phyloP scores from a whole-genome alignment of 2,797 vertebrate species.

The Thunnus albacares region DNA sequence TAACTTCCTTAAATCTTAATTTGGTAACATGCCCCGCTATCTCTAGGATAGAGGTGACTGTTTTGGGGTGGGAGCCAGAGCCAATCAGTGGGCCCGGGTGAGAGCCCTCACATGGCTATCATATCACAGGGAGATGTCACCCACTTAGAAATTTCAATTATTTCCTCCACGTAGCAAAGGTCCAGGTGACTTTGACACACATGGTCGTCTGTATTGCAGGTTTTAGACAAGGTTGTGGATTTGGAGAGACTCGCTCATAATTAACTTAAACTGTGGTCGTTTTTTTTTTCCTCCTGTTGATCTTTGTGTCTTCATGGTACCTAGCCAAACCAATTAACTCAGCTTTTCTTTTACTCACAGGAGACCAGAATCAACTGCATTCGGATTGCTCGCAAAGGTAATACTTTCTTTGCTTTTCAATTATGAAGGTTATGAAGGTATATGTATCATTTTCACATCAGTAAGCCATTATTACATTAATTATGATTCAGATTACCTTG shows the following conservation, averaged over 20 bases:
- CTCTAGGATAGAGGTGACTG: conserved; percentile 36
- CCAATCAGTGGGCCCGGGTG: conserved; percentile 22
- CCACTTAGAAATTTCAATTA: conserved; percentile 58
- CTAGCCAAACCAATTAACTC: conserved; percentile 36
- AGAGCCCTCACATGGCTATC: conserved; percentile 36
- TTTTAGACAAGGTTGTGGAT: conserved; percentile 22
- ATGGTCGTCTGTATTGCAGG: background rate
- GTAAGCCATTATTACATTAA: background rate
- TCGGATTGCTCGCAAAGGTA: conserved; percentile 96
- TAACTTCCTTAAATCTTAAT: conserved; percentile 76
- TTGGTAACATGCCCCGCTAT: conserved; percentile 65
- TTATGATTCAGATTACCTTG: background rate
- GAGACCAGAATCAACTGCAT: conserved; percentile 95
- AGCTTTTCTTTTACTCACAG: conserved; percentile 75
- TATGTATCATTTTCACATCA: conserved; percentile 12
- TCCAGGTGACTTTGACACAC: conserved; percentile 55
- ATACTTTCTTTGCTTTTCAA: conserved; percentile 31
- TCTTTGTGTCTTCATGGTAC: conserved; percentile 11
- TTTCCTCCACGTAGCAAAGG: conserved; percentile 42
- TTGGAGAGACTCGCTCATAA: conserved; percentile 17
- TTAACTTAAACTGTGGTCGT: background rate
- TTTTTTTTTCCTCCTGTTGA: background rate
- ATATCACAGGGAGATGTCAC: conserved; percentile 51
- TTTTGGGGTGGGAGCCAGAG: conserved; percentile 22
- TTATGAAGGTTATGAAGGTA: conserved; percentile 9